phyloP scores from a whole-genome alignment of 2,888 invertebrate species.

The Thecocarcelia acutangulata region DNA sequence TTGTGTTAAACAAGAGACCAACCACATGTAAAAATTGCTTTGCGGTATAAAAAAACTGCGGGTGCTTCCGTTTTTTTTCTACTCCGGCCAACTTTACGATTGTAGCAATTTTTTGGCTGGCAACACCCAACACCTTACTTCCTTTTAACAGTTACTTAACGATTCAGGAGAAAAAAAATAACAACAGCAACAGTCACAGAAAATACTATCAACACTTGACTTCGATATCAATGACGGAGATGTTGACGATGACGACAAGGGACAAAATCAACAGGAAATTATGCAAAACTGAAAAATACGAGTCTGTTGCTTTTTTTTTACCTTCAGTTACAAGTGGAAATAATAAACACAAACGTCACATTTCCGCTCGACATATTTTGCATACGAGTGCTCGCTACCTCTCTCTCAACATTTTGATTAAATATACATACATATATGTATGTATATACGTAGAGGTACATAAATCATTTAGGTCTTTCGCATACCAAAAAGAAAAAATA shows the following conservation, averaged over 20 bases:
- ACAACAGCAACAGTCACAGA: slow-evolving; percentile 51
- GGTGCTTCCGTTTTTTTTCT: slow-evolving; percentile 71
- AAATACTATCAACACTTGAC: slow-evolving; percentile 72
- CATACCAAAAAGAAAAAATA: slow-evolving; percentile 7
- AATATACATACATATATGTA: no score
- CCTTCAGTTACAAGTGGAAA: slow-evolving; percentile 62
- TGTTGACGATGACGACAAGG: slow-evolving; percentile 57
- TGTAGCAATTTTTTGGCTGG: slow-evolving; percentile 23
- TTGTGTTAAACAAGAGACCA: slow-evolving; percentile 57
- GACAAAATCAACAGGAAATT: slow-evolving; percentile 78
- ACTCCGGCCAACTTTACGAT: slow-evolving; percentile 2
- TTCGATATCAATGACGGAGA: slow-evolving; percentile 74
- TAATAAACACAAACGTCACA: slow-evolving; percentile 74
- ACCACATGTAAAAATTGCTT: slow-evolving; percentile 71
- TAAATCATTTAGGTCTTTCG: slow-evolving; percentile 55
- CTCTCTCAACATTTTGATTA: slow-evolving; percentile 17
- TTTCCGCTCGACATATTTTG: slow-evolving; percentile 70
- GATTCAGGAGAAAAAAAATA: slow-evolving; percentile 14
- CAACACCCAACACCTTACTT: slow-evolving; percentile 36
- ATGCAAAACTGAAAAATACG: slow-evolving; percentile 76
- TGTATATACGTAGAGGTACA: no score
- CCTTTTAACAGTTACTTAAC: slow-evolving; percentile 14
- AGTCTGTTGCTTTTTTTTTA: slow-evolving; percentile 45
- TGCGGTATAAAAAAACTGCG: slow-evolving; percentile 72
- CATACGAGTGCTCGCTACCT: no score